A percentile compares a stretch with the other conserved stretches of the same genome.
Conservation (phyloP, 2,797 vertebrate species). For the Peromyscus aztecus region DNA sequence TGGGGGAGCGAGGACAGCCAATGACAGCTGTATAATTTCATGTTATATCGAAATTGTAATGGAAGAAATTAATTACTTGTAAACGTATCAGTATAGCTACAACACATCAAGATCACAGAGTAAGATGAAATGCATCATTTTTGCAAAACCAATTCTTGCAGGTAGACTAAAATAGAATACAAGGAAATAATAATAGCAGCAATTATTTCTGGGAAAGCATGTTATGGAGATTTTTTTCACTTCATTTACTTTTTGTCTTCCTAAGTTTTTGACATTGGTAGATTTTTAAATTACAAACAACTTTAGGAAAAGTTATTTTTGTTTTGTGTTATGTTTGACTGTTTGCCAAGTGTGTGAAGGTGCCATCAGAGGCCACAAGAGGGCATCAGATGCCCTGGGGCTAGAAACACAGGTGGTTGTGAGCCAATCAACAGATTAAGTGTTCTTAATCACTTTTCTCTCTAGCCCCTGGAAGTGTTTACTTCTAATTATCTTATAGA, state of each 20-base stretch:
- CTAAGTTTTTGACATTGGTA: slow-evolving; percentile 10
- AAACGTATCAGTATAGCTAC: slow-evolving; percentile 1
- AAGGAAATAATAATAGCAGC: background rate
- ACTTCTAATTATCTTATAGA: background rate
- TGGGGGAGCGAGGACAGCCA: background rate
- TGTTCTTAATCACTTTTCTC: background rate
- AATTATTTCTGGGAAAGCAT: background rate
- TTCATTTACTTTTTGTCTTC: background rate
- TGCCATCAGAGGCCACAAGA: background rate
- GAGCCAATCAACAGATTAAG: background rate
- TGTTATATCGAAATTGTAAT: background rate
- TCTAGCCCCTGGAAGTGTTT: background rate
- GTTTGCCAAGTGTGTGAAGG: background rate
- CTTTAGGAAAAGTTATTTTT: background rate
- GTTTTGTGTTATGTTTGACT: background rate
- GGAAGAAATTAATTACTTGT: background rate
- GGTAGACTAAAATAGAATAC: background rate
- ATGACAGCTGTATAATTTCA: background rate
- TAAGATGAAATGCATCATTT: background rate
- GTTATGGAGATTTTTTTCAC: background rate
- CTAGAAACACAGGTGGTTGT: background rate
- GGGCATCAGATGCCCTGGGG: background rate
- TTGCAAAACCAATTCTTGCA: slow-evolving; percentile 45
- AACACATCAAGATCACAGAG: background rate
- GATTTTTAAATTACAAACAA: slow-evolving; percentile 43